These are phyloP conservation scores for Pyxicephalus adspersus DNA, from an alignment of 2,113 vertebrate genomes.

Conservation along the genomic window DNA sequence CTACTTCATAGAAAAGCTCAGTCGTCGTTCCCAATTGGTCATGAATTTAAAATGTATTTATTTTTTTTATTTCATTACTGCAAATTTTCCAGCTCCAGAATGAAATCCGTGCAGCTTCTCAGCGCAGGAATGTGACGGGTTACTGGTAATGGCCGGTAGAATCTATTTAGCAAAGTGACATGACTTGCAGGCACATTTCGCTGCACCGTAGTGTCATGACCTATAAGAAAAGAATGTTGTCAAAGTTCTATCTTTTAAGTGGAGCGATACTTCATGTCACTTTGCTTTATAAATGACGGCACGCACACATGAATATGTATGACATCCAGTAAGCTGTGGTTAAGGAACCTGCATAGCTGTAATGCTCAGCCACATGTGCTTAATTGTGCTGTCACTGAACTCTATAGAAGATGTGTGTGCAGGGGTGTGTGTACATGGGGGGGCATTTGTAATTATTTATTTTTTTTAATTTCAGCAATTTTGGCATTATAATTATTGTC, in stretches of 20 bases:
- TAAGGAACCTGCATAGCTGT: neutral
- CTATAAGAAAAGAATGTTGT: slow-evolving; percentile 26
- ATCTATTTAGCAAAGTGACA: slow-evolving; percentile 37
- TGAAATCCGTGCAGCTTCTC: neutral
- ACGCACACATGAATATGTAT: slow-evolving; percentile 35
- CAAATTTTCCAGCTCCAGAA: neutral
- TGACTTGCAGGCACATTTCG: slow-evolving; percentile 4
- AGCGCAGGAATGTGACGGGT: slow-evolving; percentile 2
- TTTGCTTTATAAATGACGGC: slow-evolving; percentile 22
- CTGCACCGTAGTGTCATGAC: slow-evolving; percentile 11
- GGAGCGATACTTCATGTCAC: slow-evolving; percentile 30
- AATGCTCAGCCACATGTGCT: neutral
- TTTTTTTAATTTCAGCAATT: neutral
- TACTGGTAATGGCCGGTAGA: neutral
- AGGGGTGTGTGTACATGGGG: neutral
- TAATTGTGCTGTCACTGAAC: neutral
- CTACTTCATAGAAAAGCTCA: no score
- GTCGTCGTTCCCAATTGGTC: no score
- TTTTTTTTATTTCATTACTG: neutral
- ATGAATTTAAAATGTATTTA: neutral
- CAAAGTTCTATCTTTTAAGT: slow-evolving; percentile 39
- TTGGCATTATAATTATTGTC: neutral
- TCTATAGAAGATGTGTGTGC: neutral
- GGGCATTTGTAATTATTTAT: neutral
- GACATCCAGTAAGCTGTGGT: slow-evolving; percentile 6